A percentile compares a stretch with the other conserved stretches of the same genome.
Evolutionary conservation across 2,888 invertebrate genomes (phyloP).

Genomic region (Drosophila affinis): DNA sequence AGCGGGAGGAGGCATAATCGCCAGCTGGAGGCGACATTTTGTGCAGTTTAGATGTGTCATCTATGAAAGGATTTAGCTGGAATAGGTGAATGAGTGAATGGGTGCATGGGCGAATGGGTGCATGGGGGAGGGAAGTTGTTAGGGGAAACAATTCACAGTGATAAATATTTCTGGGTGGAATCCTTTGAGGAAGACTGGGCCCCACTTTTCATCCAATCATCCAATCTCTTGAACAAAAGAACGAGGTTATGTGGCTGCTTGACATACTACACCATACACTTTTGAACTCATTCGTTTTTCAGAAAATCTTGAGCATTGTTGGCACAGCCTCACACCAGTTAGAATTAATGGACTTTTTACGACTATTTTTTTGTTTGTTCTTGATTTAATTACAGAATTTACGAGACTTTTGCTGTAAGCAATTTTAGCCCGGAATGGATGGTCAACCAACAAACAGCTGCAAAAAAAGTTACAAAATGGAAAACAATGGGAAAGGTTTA

Average conservation of each 20-base stretch:
- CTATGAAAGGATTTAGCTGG: slow-evolving; percentile 6
- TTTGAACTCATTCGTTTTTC: not conserved
- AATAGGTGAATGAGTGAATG: not conserved
- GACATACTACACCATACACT: not conserved
- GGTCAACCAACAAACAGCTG: slow-evolving; percentile 17
- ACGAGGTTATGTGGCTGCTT: not conserved
- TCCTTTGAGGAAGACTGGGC: too few species aligned
- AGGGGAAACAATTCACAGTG: slow-evolving; percentile 5
- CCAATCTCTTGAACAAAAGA: not conserved
- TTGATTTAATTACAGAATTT: slow-evolving; percentile 71
- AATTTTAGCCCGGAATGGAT: slow-evolving; percentile 26
- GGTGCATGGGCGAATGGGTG: not conserved
- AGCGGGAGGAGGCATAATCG: slow-evolving; percentile 24
- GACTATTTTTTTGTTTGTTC: slow-evolving; percentile 5
- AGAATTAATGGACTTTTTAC: slow-evolving; percentile 7
- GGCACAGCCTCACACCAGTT: not conserved
- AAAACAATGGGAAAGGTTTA: slow-evolving; percentile 29
- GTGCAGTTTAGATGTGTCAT: slow-evolving; percentile 26
- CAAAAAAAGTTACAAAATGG: slow-evolving; percentile 17
- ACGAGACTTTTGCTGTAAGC: slow-evolving; percentile 82
- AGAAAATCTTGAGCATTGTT: not conserved
- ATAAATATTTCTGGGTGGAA: not conserved
- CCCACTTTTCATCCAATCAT: too few species aligned
- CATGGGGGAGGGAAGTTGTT: slow-evolving; percentile 4
- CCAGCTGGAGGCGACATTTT: slow-evolving; percentile 32